Conservation (phyloP, 2,113 vertebrate species). For the Oncorhynchus nerka region DNA sequence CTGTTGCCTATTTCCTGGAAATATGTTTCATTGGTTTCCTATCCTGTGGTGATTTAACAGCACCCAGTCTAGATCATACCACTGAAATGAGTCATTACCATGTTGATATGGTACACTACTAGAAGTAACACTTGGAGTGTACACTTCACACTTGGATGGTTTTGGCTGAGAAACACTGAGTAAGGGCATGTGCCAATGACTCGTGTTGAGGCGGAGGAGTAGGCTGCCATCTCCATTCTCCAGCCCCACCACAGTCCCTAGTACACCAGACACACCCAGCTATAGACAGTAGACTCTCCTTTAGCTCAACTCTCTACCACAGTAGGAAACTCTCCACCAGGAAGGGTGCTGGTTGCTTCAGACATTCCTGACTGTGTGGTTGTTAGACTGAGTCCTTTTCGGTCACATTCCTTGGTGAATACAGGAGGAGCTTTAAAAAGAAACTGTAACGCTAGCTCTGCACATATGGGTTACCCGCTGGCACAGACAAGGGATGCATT, state of each 20-base stretch:
- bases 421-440: conserved; percentile 34
- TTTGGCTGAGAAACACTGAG: background rate
- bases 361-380: conserved; percentile 52
- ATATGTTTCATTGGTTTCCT: background rate
- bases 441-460: conserved; percentile 32
- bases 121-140: background rate
- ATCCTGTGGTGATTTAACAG: background rate
- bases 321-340: conserved; percentile 25
- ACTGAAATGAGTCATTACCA: background rate
- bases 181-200: background rate
- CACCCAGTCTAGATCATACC: background rate
- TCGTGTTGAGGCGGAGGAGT: background rate
- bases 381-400: conserved; percentile 30
- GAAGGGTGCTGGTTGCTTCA: conserved; percentile 35
- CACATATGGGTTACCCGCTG: background rate
- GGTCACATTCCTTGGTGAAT: conserved; percentile 58
- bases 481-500: conserved; percentile 47
- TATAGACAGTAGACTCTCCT: background rate
- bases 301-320: conserved; percentile 27
- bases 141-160: background rate
- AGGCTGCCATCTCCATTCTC: background rate
- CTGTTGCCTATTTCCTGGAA: background rate
- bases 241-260: background rate
- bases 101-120: background rate
- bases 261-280: background rate